Conservation (phyloP, 2,797 vertebrate species). For the Chaetodon trifasciatus region DNA sequence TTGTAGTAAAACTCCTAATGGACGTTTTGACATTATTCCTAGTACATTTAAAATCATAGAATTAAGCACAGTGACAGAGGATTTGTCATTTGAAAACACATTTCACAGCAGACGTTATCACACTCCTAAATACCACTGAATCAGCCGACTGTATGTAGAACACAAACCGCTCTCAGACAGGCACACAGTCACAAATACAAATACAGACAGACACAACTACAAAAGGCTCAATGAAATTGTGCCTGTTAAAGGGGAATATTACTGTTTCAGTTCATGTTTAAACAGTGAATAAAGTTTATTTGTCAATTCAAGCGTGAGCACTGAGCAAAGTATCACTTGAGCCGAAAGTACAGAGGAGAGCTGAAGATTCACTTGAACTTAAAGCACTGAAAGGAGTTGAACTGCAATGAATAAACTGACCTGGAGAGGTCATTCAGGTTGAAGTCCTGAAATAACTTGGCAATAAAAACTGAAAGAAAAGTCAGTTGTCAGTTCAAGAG, state of each 20-base stretch:
- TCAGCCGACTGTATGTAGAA: not conserved
- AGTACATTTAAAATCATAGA: constrained; percentile 50
- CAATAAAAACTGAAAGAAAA: no score
- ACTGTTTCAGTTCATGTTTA: not conserved
- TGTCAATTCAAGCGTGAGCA: not conserved
- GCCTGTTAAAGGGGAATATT: no score
- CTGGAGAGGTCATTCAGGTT: not conserved
- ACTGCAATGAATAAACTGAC: no score
- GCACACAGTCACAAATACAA: not conserved
- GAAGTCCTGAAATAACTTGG: not conserved
- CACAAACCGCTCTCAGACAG: not conserved
- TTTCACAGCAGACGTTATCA: constrained; percentile 20
- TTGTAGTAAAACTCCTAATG: constrained; percentile 66
- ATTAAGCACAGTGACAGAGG: constrained; percentile 47
- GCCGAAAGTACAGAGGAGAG: not conserved
- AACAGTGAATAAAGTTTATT: not conserved
- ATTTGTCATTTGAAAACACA: constrained; percentile 24
- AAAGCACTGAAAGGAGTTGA: not conserved
- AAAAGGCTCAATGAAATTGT: no score
- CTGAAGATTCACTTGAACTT: not conserved
- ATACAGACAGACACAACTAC: not conserved
- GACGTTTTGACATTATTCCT: constrained; percentile 60
- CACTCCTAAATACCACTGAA: constrained; percentile 10
- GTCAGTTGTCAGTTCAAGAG: no score
- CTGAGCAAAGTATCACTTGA: not conserved